Base-by-base conservation (phyloP, 2,113 vertebrate species). In the Smithornis capensis region DNA sequence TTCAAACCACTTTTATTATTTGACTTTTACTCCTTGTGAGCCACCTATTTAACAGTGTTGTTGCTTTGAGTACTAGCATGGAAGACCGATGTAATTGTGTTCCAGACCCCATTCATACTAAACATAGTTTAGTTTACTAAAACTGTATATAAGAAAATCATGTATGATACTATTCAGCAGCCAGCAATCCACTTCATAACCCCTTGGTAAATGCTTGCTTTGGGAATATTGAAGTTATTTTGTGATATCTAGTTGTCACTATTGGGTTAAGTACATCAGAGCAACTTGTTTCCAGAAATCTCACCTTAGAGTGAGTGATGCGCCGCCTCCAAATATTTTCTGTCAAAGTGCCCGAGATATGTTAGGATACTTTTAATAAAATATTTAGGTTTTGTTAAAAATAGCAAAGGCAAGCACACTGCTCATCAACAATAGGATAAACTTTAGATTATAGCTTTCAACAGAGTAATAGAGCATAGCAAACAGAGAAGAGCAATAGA, bases 401-500 rank as follows among this genome's bases (percentile, higher is more conserved):
- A 86, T 64, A 83, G 31, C 68, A 91, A 77, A 91, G 19, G 38
- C 28, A 86, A 85, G 86, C 40, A 69, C 25, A 40, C 19, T 65
- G 27, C 37, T 95, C 50, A 52, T 94, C 83, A 89, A 63, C 92
- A 93, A 50, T 53, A 21, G n/a, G 68, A 57, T 90, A 52, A 59
- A 68, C n/a, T 88, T 44, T 90, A 94, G 94, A 55, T 76, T 65
- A 91, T 87, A 91, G 57, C 21, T 92, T 90, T 97, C 75, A 83
- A 70, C 50, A 57, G 59, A 56, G 45, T 90, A 91, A 92, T 47
- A 87, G 59, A 92, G 44, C 28, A 77, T 21, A 77, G 55, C 40
- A 57, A 35, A 71, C 53, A 78, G 37, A 73, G 49, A 76, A 49
- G 24, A 76, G 24, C 31, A 62, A 60, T 38, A 75, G 17, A 73